Evolutionary conservation across 1,140 invertebrate genomes (phyloP).

Genomic region (Procambarus virginalis): DNA sequence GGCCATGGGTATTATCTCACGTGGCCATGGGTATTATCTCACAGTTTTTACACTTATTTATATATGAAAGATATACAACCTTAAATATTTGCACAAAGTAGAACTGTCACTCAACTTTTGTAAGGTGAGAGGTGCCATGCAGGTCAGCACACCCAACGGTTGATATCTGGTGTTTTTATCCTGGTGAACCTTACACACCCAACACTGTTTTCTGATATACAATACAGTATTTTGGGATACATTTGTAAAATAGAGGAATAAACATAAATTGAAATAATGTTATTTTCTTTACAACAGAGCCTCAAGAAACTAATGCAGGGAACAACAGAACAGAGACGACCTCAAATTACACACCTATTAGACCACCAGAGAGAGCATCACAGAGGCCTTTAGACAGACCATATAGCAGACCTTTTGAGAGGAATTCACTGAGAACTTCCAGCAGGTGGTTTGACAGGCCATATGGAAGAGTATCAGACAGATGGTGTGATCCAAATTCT

Average conservation of each 20-base stretch:
- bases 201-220: too few relatives aligned
- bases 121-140: too few relatives aligned
- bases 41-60: too few relatives aligned
- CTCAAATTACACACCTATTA: not conserved
- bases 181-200: too few relatives aligned
- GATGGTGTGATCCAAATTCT: conserved; percentile 2
- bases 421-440: not conserved
- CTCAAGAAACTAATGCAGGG: not conserved
- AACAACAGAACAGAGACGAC: not conserved
- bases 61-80: too few relatives aligned
- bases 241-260: not conserved
- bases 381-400: conserved; percentile 10
- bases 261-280: not conserved
- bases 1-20: too few relatives aligned
- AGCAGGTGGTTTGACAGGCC: conserved; percentile 6
- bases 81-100: too few relatives aligned
- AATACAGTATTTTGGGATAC: not conserved
- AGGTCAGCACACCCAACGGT: too few relatives aligned
- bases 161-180: too few relatives aligned
- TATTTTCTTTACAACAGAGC: not conserved
- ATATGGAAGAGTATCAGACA: conserved; percentile 10
- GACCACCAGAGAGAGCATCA: not conserved
- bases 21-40: too few relatives aligned
- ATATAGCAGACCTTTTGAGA: not conserved
- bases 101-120: too few relatives aligned